A percentile compares a stretch with the other conserved stretches of the same genome.
Conservation (phyloP, 2,113 vertebrate species). For the Pristiophorus japonicus region DNA sequence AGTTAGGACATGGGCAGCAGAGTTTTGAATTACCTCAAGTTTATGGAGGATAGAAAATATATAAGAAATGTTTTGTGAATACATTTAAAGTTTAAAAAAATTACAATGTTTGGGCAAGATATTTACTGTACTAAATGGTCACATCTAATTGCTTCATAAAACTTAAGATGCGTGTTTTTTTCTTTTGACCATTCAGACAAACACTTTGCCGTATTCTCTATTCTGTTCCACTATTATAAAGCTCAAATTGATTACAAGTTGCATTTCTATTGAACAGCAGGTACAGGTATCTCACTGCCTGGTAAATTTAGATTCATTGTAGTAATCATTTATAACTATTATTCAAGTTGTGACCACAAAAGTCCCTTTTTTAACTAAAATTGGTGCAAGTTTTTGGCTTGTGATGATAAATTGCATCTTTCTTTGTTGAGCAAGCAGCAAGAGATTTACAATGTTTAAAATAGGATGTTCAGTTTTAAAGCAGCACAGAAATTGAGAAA, state of each 20-base stretch:
- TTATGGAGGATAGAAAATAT: too few species aligned
- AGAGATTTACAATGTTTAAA: not conserved
- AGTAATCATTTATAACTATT: not conserved
- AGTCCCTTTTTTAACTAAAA: not conserved
- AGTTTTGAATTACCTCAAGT: not conserved
- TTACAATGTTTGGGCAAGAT: too few species aligned
- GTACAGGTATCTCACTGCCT: not conserved
- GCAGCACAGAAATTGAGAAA: not conserved
- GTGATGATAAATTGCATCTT: not conserved
- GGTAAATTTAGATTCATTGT: not conserved
- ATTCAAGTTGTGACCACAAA: not conserved
- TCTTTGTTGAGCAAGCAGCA: not conserved
- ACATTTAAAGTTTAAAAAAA: too few species aligned
- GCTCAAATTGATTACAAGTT: not conserved
- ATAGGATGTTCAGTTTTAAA: not conserved
- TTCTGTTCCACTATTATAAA: not conserved
- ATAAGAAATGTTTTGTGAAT: too few species aligned
- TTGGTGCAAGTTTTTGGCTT: not conserved
- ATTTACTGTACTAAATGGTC: not conserved
- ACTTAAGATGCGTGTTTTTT: not conserved
- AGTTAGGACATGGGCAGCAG: not conserved
- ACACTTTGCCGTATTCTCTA: not conserved
- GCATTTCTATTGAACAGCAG: not conserved
- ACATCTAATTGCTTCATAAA: not conserved
- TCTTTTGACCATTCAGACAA: not conserved